A percentile compares a stretch with the other conserved stretches of the same genome.
These are phyloP conservation scores for Drosophila testacea DNA, from an alignment of 2,888 invertebrate species.

Conservation along the genomic window DNA sequence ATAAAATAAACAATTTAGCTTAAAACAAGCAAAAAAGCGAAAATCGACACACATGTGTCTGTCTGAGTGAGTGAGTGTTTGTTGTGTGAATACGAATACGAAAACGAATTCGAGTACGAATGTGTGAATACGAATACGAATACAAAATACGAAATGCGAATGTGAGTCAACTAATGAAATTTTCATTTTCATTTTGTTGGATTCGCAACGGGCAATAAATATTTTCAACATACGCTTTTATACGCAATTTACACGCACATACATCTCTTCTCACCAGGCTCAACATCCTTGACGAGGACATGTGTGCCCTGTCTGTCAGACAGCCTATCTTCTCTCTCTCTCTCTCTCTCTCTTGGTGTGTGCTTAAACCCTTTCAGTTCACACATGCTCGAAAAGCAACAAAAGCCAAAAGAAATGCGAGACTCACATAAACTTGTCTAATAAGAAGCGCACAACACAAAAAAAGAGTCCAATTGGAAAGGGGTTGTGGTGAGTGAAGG, in stretches of 20 bases:
- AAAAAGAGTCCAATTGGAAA: constrained; percentile 52
- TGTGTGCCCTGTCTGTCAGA: constrained; percentile 33
- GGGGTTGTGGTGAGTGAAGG: background rate
- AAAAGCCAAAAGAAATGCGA: constrained; percentile 60
- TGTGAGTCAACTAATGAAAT: constrained; percentile 77
- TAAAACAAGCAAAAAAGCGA: constrained; percentile 49
- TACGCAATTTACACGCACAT: constrained; percentile 82
- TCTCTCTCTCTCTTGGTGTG: constrained; percentile 2
- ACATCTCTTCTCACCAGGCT: constrained; percentile 61
- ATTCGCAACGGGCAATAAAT: constrained; percentile 84
- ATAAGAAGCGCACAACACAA: constrained; percentile 58
- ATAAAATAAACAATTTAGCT: constrained; percentile 82
- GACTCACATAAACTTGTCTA: constrained; percentile 71
- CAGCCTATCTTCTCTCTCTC: background rate
- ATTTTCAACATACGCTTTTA: constrained; percentile 82
- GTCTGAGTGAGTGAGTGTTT: constrained; percentile 19
- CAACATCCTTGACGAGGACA: constrained; percentile 50
- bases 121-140: constrained; percentile 10
- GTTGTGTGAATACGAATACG: constrained; percentile 18
- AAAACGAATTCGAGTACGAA: constrained; percentile 6
- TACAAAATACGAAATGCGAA: constrained; percentile 16
- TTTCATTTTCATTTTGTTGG: constrained; percentile 83
- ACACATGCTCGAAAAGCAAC: constrained; percentile 48
- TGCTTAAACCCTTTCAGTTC: constrained; percentile 59
- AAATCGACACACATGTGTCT: constrained; percentile 31